Conservation (phyloP, 1,140 invertebrate genomes). For the Neodiprion pinetum region DNA sequence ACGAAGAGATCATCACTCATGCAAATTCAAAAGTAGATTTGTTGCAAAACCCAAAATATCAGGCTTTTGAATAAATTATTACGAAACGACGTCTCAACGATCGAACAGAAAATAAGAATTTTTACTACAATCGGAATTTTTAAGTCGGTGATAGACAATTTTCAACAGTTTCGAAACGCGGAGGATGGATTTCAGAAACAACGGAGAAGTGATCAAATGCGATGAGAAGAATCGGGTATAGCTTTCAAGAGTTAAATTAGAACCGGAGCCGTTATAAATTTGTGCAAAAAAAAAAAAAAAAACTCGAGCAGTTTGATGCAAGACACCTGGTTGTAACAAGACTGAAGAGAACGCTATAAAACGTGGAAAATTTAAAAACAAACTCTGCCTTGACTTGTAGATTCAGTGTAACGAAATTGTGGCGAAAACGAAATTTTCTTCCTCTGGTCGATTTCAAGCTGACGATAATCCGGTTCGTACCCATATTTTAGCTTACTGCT, state of each 20-base stretch:
- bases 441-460: too few relatives aligned
- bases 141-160: not conserved
- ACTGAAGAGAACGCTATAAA: constrained; percentile 10
- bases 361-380: not conserved
- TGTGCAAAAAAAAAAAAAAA: not conserved
- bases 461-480: too few relatives aligned
- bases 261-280: not conserved
- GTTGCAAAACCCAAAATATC: constrained; percentile 9
- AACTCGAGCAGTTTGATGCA: not conserved
- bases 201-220: not conserved
- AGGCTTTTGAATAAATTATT: not conserved
- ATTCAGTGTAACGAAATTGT: not conserved
- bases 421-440: constrained; percentile 8
- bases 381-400: constrained; percentile 2
- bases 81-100: not conserved
- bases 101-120: constrained; percentile 12
- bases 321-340: not conserved
- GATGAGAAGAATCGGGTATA: too few relatives aligned
- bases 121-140: constrained; percentile 8
- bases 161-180: not conserved
- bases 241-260: too few relatives aligned
- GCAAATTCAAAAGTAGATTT: constrained; percentile 17
- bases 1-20: not conserved
- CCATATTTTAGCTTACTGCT: too few relatives aligned
- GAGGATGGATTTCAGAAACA: not conserved